These are phyloP conservation scores for Beaufortia kweichowensis DNA, from an alignment of 2,113 vertebrate species.

Conservation along the genomic window DNA sequence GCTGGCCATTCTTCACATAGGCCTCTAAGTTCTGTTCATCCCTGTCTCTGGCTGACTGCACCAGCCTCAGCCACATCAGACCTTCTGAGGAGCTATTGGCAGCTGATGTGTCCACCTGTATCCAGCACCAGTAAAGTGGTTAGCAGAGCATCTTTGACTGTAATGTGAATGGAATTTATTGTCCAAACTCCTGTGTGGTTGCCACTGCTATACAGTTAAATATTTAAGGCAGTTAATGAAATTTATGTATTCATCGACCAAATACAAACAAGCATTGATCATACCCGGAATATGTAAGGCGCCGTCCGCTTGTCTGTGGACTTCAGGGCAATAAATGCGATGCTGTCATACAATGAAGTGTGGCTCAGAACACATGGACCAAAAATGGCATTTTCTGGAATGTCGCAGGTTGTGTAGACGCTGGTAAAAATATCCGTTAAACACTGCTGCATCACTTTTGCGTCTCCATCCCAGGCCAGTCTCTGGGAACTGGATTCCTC, in stretches of 20 bases:
- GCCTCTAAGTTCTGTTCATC: conserved; percentile 98
- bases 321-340: conserved; percentile 95
- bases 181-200: neutral
- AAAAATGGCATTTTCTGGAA: conserved; percentile 94
- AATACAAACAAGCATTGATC: conserved; percentile 42
- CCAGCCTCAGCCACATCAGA: conserved; percentile 93
- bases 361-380: conserved; percentile 95
- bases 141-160: neutral
- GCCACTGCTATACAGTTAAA: neutral
- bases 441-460: conserved; percentile 95
- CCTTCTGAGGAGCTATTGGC: conserved; percentile 92
- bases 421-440: conserved; percentile 98
- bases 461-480: conserved; percentile 89
- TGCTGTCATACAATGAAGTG: conserved; percentile 96
- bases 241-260: too few relatives aligned
- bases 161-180: neutral
- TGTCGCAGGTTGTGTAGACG: conserved; percentile 95
- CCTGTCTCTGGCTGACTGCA: conserved; percentile 91
- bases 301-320: conserved; percentile 95
- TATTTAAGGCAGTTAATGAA: neutral
- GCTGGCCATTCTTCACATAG: conserved; percentile 96
- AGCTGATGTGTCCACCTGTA: conserved; percentile 93
- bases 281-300: conserved; percentile 95
- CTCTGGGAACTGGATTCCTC: conserved; percentile 87
- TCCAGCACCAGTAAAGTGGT: neutral